These are phyloP conservation scores for Porites rus DNA, from an alignment of 92 coral and sea anemone genomes.

Conservation along the genomic window DNA sequence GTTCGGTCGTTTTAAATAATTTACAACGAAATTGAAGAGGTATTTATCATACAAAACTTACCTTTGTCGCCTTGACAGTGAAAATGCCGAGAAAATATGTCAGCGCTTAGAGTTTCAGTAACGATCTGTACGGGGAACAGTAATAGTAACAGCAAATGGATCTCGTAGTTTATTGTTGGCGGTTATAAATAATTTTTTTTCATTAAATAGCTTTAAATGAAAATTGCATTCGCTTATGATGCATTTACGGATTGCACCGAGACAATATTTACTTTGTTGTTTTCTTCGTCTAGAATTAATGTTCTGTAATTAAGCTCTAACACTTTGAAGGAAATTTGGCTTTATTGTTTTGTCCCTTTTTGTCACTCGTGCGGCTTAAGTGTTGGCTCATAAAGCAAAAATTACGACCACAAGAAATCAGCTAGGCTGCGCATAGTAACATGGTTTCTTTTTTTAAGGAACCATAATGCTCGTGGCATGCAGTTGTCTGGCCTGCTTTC, in stretches of 20 bases:
- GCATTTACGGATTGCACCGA: not conserved
- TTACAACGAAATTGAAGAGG: not conserved
- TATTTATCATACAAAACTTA: not conserved
- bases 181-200: not conserved
- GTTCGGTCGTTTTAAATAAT: not conserved
- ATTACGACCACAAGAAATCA: not conserved
- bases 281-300: not conserved
- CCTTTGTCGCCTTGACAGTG: not conserved
- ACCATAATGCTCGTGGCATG: too few relatives aligned
- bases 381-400: not conserved
- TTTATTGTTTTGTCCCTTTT: not conserved
- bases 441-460: too few relatives aligned
- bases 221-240: not conserved
- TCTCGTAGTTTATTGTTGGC: not conserved
- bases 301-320: not conserved
- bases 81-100: not conserved
- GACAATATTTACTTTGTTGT: not conserved
- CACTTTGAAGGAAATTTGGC: not conserved
- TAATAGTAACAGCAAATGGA: not conserved
- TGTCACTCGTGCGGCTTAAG: not conserved
- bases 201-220: slow-evolving; percentile 4
- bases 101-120: not conserved
- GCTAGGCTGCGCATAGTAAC: too few relatives aligned
- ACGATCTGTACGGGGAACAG: not conserved
- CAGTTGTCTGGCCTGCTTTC: too few relatives aligned